These are phyloP conservation scores for Leucoma salicis DNA, from an alignment of 2,888 invertebrate species.

Conservation along the genomic window DNA sequence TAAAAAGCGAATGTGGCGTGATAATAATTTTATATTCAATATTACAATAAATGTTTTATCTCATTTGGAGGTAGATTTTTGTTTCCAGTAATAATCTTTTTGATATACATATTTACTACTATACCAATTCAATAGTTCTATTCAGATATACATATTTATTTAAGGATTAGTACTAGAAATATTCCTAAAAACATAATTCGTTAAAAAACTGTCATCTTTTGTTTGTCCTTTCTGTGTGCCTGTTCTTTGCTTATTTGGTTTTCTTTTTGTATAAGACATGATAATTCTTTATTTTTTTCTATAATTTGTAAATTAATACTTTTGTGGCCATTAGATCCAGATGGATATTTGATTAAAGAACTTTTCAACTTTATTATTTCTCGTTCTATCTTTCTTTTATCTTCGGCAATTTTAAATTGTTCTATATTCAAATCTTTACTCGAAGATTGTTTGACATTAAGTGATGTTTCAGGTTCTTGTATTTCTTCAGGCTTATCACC, in stretches of 20 bases:
- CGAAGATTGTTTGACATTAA: slow-evolving; percentile 77
- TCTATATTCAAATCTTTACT: slow-evolving; percentile 88
- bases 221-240: slow-evolving; percentile 86
- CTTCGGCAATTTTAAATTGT: slow-evolving; percentile 87
- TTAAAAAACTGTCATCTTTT: slow-evolving; percentile 89
- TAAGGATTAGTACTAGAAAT: background rate
- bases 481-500: slow-evolving; percentile 55
- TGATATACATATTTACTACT: too few relatives aligned
- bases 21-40: too few relatives aligned
- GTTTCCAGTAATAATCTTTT: too few relatives aligned
- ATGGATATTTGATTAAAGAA: slow-evolving; percentile 84
- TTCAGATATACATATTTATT: too few relatives aligned
- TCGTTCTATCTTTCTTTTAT: slow-evolving; percentile 85
- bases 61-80: too few relatives aligned
- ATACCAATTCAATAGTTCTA: too few relatives aligned
- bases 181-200: background rate
- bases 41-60: too few relatives aligned
- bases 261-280: slow-evolving; percentile 83
- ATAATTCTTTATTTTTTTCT: slow-evolving; percentile 83
- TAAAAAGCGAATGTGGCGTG: too few relatives aligned
- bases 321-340: slow-evolving; percentile 83
- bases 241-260: slow-evolving; percentile 86
- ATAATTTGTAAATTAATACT: slow-evolving; percentile 83
- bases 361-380: slow-evolving; percentile 85
- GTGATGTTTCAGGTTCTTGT: slow-evolving; percentile 28